phyloP scores from a whole-genome alignment of 2,113 vertebrate genomes.

The Octodon degus region DNA sequence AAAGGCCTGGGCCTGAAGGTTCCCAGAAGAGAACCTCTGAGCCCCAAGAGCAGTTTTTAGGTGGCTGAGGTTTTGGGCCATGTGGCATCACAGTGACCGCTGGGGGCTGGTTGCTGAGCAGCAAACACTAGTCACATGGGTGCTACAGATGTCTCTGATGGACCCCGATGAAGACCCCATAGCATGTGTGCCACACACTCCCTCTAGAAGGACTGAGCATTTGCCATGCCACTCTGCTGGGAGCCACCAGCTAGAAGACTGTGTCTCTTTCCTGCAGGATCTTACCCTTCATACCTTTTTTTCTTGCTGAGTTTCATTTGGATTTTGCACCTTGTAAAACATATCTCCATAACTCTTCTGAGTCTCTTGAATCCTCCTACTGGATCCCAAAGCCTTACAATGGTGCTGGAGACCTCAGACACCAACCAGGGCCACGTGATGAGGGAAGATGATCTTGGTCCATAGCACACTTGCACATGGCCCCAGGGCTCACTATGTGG shows the following conservation, averaged over 20 bases:
- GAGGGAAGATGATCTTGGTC: not conserved
- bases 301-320: not conserved
- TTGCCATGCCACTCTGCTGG: not conserved
- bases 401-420: not conserved
- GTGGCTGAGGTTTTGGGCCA: not conserved
- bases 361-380: not conserved
- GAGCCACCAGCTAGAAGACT: not conserved
- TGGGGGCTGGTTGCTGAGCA: not conserved
- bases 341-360: not conserved
- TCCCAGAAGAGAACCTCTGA: not conserved
- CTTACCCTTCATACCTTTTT: not conserved
- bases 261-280: not conserved
- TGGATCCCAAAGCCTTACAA: not conserved
- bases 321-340: not conserved
- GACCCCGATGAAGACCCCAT: not conserved
- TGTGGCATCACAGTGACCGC: not conserved
- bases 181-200: rapidly evolving
- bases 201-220: not conserved
- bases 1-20: not conserved
- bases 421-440: not conserved
- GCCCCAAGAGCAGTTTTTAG: not conserved
- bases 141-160: not conserved
- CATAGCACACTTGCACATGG: too few relatives aligned
- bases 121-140: not conserved
- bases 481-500: not conserved